A percentile compares a stretch with the other conserved stretches of the same genome.
phyloP scores from a whole-genome alignment of 2,888 invertebrate genomes.

The Hemicrepidius hirtus region DNA sequence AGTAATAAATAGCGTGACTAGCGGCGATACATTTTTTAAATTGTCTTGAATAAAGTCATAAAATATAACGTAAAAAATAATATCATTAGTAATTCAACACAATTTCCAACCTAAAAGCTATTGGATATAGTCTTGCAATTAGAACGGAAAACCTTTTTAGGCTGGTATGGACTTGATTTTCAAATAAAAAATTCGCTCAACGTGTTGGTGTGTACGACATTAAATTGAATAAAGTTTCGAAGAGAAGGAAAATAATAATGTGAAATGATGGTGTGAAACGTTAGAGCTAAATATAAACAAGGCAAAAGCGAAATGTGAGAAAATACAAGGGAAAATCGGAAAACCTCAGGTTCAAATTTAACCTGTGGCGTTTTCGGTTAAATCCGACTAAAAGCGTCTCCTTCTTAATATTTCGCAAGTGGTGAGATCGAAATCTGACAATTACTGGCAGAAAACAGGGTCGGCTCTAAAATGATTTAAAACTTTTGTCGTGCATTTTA shows the following conservation, averaged over 20 bases:
- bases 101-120: constrained; percentile 11
- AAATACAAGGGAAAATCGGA: constrained; percentile 18
- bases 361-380: constrained; percentile 2
- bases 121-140: constrained; percentile 22
- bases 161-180: constrained; percentile 28
- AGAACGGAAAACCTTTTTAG: constrained; percentile 27
- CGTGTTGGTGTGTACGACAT: constrained; percentile 35
- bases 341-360: not conserved
- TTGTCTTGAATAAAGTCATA: not conserved
- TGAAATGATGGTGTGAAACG: constrained; percentile 29
- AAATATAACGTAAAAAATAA: not conserved
- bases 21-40: too few species aligned
- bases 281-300: constrained; percentile 35
- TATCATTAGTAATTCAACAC: not conserved
- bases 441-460: constrained; percentile 2
- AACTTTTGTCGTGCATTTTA: not conserved
- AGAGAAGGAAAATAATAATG: constrained; percentile 35
- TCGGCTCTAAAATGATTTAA: not conserved
- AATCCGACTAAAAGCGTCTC: not conserved
- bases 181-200: constrained; percentile 27
- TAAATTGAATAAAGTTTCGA: constrained; percentile 38
- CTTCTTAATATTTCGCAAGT: not conserved
- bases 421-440: not conserved
- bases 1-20: too few species aligned
- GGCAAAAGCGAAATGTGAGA: constrained; percentile 12